These are phyloP conservation scores for Actinemys pallida DNA, from an alignment of 2,113 vertebrate genomes.

Conservation along the genomic window DNA sequence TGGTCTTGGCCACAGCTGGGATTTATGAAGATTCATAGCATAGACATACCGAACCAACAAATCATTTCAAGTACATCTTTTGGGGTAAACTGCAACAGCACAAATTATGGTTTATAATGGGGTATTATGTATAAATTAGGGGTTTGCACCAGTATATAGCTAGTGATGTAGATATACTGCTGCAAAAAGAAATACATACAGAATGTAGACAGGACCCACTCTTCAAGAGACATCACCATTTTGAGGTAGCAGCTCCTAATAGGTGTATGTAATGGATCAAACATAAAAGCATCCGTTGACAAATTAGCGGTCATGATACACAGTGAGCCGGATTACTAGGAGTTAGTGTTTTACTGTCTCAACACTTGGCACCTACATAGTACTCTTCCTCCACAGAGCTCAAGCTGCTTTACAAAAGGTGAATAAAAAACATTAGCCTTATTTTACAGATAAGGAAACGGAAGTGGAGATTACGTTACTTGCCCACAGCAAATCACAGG, in stretches of 20 bases:
- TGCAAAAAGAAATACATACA: not conserved
- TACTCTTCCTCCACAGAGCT: not conserved
- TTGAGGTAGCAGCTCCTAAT: not conserved
- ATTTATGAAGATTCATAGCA: no score
- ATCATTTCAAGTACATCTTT: not conserved
- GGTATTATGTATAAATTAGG: not conserved
- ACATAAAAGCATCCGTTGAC: not conserved
- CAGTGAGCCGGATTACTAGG: not conserved
- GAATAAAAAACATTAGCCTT: not conserved
- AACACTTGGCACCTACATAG: not conserved
- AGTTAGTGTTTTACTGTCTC: not conserved
- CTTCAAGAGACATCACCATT: not conserved
- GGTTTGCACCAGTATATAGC: no score
- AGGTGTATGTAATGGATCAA: not conserved
- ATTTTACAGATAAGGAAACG: not conserved
- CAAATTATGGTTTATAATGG: not conserved
- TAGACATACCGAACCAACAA: not conserved
- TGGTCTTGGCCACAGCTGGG: no score
- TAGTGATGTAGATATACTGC: not conserved
- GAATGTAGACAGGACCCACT: not conserved
- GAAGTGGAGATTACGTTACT: not conserved
- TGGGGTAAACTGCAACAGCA: not conserved
- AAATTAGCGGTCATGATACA: not conserved
- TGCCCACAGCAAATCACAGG: not conserved
- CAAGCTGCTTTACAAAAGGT: not conserved